Evolutionary conservation across 2,797 vertebrate genomes (phyloP).

Genomic region (Margarornis squamiger): DNA sequence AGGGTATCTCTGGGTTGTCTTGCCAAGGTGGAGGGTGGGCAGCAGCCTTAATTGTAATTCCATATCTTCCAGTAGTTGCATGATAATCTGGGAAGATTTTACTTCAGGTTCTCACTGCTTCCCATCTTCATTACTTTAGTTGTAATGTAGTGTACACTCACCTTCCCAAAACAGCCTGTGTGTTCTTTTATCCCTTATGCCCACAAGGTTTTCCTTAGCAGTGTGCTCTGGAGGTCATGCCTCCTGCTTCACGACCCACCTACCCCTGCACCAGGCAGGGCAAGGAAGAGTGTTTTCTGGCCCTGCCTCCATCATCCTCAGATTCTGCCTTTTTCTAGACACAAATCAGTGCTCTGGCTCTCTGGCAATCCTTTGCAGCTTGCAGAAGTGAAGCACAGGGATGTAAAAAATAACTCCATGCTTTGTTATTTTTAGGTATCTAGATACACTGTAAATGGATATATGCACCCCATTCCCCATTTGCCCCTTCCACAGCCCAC

Average conservation of each 20-base stretch:
- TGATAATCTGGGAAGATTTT: background rate
- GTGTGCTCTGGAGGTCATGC: background rate
- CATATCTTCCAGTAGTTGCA: fast-evolving
- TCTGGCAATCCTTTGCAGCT: background rate
- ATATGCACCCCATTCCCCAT: background rate
- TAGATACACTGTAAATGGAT: background rate
- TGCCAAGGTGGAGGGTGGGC: background rate
- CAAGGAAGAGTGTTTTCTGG: background rate
- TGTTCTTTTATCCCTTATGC: background rate
- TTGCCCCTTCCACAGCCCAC: background rate
- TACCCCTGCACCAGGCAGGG: background rate
- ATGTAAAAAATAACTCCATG: background rate
- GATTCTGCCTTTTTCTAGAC: background rate
- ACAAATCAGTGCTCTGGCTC: background rate
- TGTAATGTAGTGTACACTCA: background rate
- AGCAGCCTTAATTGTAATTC: background rate
- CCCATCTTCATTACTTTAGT: background rate
- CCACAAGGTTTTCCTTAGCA: background rate
- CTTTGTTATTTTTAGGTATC: background rate
- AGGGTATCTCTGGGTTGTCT: background rate
- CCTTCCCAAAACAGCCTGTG: background rate
- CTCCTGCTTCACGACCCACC: fast-evolving
- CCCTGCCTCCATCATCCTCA: background rate
- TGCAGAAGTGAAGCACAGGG: background rate
- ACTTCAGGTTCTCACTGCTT: background rate